Evolutionary conservation across 2,888 invertebrate species (phyloP).

Genomic region (Pachliopta kotzebuea): DNA sequence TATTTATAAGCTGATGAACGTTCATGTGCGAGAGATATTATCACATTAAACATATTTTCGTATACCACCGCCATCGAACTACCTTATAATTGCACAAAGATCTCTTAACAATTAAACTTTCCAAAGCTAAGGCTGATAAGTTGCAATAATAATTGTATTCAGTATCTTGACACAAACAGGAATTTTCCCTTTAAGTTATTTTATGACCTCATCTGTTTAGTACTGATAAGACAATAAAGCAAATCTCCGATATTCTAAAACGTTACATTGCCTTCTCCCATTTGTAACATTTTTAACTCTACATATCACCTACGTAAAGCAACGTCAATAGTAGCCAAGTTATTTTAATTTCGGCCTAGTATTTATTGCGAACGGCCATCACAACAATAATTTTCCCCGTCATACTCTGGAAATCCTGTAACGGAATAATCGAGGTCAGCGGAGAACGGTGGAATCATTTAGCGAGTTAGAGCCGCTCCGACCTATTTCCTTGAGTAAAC

Average conservation of each 20-base stretch:
- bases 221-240: too few relatives aligned
- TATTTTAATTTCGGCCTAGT: conserved; percentile 20
- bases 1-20: conserved; percentile 30
- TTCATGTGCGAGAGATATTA: conserved; percentile 20
- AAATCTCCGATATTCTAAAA: too few relatives aligned
- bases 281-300: neutral
- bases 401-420: conserved; percentile 28
- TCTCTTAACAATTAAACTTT: too few relatives aligned
- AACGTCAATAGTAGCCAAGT: conserved; percentile 14
- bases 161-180: neutral
- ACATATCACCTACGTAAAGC: conserved; percentile 3
- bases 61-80: neutral
- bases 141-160: neutral
- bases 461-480: conserved; percentile 23
- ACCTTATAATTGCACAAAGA: neutral
- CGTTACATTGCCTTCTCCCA: too few relatives aligned
- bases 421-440: conserved; percentile 27
- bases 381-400: conserved; percentile 27
- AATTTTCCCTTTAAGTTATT: too few relatives aligned
- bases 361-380: conserved; percentile 12
- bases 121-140: neutral
- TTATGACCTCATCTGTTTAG: too few relatives aligned
- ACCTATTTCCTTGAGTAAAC: conserved; percentile 27
- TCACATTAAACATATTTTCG: neutral
- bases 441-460: conserved; percentile 24